phyloP scores from a whole-genome alignment of 1,140 invertebrate genomes.

The Sarcophaga peregrina region DNA sequence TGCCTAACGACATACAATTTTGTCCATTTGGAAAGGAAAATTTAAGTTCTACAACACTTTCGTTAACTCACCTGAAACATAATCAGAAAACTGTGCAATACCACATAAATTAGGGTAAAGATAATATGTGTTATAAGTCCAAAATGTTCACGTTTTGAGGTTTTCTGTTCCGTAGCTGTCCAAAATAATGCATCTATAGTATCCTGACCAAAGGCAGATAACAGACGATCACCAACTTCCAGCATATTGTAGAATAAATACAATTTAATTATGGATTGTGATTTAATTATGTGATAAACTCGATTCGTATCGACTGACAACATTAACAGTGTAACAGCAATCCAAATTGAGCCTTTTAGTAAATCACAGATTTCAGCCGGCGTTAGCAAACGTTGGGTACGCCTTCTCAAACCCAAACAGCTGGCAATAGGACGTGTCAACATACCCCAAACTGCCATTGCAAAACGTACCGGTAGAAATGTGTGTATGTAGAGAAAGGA shows the following conservation, averaged over 20 bases:
- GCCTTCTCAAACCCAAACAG: conserved; percentile 76
- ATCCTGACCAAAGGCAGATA: conserved; percentile 98
- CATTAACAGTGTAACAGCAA: conserved; percentile 86
- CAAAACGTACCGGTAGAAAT: conserved; percentile 93
- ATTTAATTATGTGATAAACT: conserved; percentile 98
- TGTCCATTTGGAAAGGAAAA: too few species aligned
- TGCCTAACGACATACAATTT: too few species aligned
- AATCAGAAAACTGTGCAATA: conserved; percentile 91
- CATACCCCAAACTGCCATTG: conserved; percentile 85
- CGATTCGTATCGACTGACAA: conserved; percentile 96
- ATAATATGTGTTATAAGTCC: conserved; percentile 89
- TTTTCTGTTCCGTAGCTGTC: conserved; percentile 94
- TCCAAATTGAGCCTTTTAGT: conserved; percentile 89
- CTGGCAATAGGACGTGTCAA: conserved; percentile 77
- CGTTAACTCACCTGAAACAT: conserved; percentile 79
- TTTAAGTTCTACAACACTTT: background rate
- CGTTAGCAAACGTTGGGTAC: conserved; percentile 73
- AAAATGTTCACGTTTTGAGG: conserved; percentile 84
- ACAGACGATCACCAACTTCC: conserved; percentile 94
- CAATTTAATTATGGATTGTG: conserved; percentile 98
- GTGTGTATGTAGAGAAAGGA: conserved; percentile 98
- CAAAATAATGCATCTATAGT: conserved; percentile 96
- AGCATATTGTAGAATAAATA: conserved; percentile 99
- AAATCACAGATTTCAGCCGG: conserved; percentile 97
- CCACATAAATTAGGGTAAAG: conserved; percentile 91